Conservation (phyloP, 2,797 vertebrate genomes). For the Cryptoprocta ferox region DNA sequence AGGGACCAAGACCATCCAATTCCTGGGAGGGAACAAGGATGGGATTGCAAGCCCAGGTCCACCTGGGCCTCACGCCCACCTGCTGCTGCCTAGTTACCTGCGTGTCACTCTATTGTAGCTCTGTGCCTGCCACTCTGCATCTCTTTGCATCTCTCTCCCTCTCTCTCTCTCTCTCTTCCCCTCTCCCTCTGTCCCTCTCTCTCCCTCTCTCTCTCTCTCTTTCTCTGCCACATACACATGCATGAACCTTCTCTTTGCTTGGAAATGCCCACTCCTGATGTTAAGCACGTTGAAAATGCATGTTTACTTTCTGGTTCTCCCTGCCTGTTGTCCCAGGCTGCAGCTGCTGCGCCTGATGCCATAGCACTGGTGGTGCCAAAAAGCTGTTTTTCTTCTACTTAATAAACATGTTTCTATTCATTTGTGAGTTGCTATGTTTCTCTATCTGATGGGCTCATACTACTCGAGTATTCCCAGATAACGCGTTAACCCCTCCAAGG, state of each 20-base stretch:
- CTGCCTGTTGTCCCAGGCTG: slow-evolving; percentile 9
- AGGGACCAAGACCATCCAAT: neutral
- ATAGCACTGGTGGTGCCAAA: slow-evolving; percentile 11
- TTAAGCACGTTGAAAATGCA: neutral
- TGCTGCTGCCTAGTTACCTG: neutral
- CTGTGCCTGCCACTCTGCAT: neutral
- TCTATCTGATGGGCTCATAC: neutral
- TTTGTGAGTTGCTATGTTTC: slow-evolving; percentile 14
- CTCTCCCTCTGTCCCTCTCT: too few species aligned
- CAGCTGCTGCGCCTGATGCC: slow-evolving; percentile 43
- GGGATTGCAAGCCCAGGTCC: neutral
- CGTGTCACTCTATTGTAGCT: too few species aligned
- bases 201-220: too few species aligned
- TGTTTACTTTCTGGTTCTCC: neutral
- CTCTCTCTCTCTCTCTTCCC: neutral
- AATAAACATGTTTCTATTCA: slow-evolving; percentile 68
- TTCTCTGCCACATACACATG: too few species aligned
- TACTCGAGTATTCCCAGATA: neutral
- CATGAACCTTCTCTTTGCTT: neutral
- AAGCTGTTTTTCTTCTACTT: slow-evolving; percentile 69
- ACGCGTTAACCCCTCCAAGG: neutral
- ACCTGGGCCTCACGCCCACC: neutral
- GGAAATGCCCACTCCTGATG: neutral
- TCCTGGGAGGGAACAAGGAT: neutral
- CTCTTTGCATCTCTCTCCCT: neutral